Evolutionary conservation across 2,113 vertebrate species (phyloP).

Genomic region (Indicator indicator): DNA sequence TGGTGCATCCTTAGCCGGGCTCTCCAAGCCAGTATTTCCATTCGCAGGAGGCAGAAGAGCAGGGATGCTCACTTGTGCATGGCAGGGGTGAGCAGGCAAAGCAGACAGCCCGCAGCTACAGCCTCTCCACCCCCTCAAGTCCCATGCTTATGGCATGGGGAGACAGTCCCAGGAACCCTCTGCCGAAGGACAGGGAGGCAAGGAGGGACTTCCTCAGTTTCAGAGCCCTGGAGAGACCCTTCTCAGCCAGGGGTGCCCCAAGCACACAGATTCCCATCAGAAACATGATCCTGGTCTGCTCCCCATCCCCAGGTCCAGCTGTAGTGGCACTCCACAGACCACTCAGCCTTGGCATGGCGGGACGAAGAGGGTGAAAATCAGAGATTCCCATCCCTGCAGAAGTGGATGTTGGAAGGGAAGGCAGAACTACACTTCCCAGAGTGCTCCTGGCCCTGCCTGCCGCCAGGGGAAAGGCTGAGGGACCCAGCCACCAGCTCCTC

Average conservation of each 20-base stretch:
- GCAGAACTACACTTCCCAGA: conserved; percentile 68
- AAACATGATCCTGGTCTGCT: accelerated
- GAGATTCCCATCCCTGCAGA: not conserved
- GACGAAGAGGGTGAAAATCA: not conserved
- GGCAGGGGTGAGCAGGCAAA: not conserved
- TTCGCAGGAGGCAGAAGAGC: accelerated
- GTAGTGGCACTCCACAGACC: not conserved
- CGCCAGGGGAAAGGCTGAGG: conserved; percentile 19
- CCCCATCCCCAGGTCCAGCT: not conserved
- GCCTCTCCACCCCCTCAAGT: not conserved
- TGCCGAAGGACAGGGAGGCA: not conserved
- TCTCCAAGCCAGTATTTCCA: accelerated
- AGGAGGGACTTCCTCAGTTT: not conserved
- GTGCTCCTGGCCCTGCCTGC: conserved; percentile 35
- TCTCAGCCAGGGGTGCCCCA: not conserved
- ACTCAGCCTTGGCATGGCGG: accelerated
- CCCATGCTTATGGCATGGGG: not conserved
- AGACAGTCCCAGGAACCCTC: not conserved
- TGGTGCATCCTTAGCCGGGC: accelerated
- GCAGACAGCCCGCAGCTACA: accelerated
- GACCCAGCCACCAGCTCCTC: conserved; percentile 44
- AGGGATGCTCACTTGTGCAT: accelerated
- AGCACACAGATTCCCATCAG: not conserved
- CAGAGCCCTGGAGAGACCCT: not conserved
- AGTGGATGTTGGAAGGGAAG: not conserved